These are phyloP conservation scores for Parazoanthus darwini DNA, from an alignment of 92 coral and sea anemone species.

Conservation along the genomic window DNA sequence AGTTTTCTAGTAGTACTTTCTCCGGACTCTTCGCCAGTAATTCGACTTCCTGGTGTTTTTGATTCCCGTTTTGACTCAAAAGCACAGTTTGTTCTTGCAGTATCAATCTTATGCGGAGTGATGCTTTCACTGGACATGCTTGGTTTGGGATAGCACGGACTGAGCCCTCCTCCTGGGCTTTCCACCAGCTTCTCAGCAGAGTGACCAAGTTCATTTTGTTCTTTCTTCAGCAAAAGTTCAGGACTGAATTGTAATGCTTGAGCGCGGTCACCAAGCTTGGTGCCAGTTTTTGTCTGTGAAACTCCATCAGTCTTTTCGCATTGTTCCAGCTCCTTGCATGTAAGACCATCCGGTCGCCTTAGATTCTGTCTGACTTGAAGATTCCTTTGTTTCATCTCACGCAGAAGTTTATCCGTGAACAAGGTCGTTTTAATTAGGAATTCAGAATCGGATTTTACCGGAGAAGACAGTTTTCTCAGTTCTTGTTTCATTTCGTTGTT, in stretches of 20 bases:
- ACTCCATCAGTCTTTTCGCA: background rate
- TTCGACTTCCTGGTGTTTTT: background rate
- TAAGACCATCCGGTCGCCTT: background rate
- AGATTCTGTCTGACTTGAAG: background rate
- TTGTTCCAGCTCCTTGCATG: background rate
- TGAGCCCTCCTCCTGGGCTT: background rate
- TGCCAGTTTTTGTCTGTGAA: background rate
- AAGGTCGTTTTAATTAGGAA: slow-evolving; percentile 62
- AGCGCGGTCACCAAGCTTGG: background rate
- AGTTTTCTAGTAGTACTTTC: background rate
- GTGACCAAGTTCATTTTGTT: background rate
- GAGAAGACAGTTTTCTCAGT: slow-evolving; percentile 52
- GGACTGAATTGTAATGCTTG: background rate
- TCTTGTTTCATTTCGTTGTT: slow-evolving; percentile 71
- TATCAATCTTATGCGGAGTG: background rate
- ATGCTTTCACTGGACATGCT: background rate
- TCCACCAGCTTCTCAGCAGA: background rate
- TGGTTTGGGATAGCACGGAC: background rate
- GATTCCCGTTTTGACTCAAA: background rate
- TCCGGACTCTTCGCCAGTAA: background rate
- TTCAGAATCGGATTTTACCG: slow-evolving; percentile 46
- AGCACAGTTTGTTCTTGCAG: background rate
- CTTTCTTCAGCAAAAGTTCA: background rate
- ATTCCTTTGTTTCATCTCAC: slow-evolving; percentile 72
- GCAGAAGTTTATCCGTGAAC: slow-evolving; percentile 61